Evolutionary conservation across 2,113 vertebrate genomes (phyloP), one percentile per base, ranked within the genome.

Genomic region (Apteryx owenii): DNA sequence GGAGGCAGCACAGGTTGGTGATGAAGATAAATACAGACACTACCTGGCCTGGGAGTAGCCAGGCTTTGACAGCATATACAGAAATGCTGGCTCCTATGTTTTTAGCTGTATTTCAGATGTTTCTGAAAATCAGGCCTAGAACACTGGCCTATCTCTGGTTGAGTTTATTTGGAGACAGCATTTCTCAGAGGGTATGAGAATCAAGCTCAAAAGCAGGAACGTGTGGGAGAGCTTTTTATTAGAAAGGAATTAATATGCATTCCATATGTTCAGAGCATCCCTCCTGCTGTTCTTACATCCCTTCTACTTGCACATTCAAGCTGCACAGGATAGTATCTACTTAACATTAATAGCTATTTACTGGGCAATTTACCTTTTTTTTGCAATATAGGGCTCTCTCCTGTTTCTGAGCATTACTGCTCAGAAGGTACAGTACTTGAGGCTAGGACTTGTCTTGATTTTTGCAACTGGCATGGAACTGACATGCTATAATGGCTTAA

Each of bases 31-130:
- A 46, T 65, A 26, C 46, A 19, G 53, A 33, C 33, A 33, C 0
- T 0, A 10, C 0, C 0, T 4, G 8, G 13, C 23, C 50, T 56
- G 10, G 8, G 50, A 23, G 40, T 1, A 79, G 73, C 29, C 40
- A 2, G 2, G 36, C 26, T 25, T 26, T 54, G 64, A 28, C 36
- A 85, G 61, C 65, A 81, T 17, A 0, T 28, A 1, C 4, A 31
- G 10, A 50, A 42, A 61, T 1, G 42, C 68, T 56, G 3, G 21
- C 15, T 62, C 80, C 28, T 61, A 1, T n/a, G 3, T 12, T 88
- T 72, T 8, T 26, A 68, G 81, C 42, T 3, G 0, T 60, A 17
- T 60, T 82, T 81, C 28, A 51, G 65, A 11, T 51, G 4, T 58
- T 48, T 58, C 61, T 71, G 73, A 50, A 40, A 80, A 80, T 76